Percentiles rank a stretch among this genome's conserved stretches.
phyloP scores from a whole-genome alignment of 2,797 vertebrate genomes.

The Acanthurus lineatus region DNA sequence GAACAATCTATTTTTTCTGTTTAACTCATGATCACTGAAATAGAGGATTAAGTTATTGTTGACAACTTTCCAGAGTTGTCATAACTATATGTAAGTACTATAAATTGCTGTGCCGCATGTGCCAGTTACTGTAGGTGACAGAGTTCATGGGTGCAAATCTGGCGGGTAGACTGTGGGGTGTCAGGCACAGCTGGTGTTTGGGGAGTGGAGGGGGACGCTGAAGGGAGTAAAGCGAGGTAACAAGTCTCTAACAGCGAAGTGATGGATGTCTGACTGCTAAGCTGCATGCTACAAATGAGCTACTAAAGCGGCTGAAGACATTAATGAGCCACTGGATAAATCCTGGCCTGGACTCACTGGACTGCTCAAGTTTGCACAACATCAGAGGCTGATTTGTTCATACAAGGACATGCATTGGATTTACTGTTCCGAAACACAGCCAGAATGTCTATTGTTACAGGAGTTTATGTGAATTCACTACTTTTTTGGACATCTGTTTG shows the following conservation, averaged over 20 bases:
- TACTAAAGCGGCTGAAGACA: slow-evolving; percentile 71
- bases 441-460: not conserved
- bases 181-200: slow-evolving; percentile 55
- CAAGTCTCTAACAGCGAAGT: slow-evolving; percentile 44
- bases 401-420: not conserved
- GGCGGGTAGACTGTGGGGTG: slow-evolving; percentile 7
- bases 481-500: not conserved
- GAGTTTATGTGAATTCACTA: not conserved
- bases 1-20: not conserved
- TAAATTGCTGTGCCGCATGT: not conserved
- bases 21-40: not conserved
- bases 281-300: slow-evolving; percentile 66
- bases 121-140: slow-evolving; percentile 30
- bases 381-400: slow-evolving; percentile 8
- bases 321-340: slow-evolving; percentile 60
- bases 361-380: not conserved
- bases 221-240: slow-evolving; percentile 28
- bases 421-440: not conserved
- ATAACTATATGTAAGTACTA: too few relatives aligned
- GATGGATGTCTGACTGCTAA: slow-evolving; percentile 70
- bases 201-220: not conserved
- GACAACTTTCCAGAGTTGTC: not conserved
- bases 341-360: slow-evolving; percentile 68
- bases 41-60: not conserved
- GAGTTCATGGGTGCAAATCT: slow-evolving; percentile 41